Base-by-base conservation (phyloP, 2,888 invertebrate genomes). In the Melinaea marsaeus region DNA sequence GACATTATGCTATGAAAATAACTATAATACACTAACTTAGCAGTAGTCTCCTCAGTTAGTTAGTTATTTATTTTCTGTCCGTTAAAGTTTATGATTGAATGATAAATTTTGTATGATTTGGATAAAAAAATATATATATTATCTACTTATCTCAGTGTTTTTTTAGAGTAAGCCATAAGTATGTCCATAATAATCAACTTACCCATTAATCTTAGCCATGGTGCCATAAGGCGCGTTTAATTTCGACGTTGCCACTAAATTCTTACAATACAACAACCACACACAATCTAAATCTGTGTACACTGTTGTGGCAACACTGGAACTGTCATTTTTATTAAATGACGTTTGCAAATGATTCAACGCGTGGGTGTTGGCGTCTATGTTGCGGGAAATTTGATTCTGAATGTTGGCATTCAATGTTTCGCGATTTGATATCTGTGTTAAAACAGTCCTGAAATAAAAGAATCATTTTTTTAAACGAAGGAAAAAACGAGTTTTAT, bases 191-290 rank as follows among this genome's bases (percentile, higher is more conserved):
- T 7, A 4, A 13, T 47, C 45, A 7, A 71, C 78, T 78, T 69
- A 93, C 93, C 93, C 92, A 75, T 93, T 93, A 66, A 93, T 91
- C 71, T 92, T 90, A 0, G 93, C 93, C 80, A 93, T 91, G 2
- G 92, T 89, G 0, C 92, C 91, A 69, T 92, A 93, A 0, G 92
- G 92, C 0, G 92, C 84, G 13, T 83, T 84, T 55, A 92, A 72
- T 58, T 88, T 88, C 0, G 92, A 84, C 0, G 92, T 92, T 0
- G 88, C 90, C 4, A 86, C 91, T 62, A 93, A 78, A 78, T 92
- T 92, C 60, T 86, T 81, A 72, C 93, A 93, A 73, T 93, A 93
- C 56, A 93, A 74, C 62, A 92, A 79, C 93, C 93, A 93, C 13
- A 93, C 86, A 68, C 93, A 93, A 72, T 93, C 93, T 71, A 93